Conservation (phyloP, 2,888 invertebrate genomes). For the Linyphia triangularis region DNA sequence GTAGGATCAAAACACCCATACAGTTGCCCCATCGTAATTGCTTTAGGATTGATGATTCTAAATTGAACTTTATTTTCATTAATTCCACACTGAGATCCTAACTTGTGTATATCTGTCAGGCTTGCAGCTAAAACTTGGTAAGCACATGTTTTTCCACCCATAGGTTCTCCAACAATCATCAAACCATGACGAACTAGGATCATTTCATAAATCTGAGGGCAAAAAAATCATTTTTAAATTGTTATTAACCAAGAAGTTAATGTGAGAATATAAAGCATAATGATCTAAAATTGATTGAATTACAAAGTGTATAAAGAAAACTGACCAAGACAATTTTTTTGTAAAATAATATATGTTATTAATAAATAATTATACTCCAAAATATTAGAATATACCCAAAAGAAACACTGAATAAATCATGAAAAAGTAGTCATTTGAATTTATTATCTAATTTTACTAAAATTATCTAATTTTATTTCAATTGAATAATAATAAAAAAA, state of each 20-base stretch:
- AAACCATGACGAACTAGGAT: constrained; percentile 82
- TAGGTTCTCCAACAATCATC: constrained; percentile 82
- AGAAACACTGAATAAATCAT: too few species aligned
- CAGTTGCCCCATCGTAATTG: constrained; percentile 82
- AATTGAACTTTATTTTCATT: constrained; percentile 79
- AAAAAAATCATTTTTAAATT: not conserved
- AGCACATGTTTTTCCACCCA: constrained; percentile 81
- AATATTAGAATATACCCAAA: too few species aligned
- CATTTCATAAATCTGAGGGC: constrained; percentile 85
- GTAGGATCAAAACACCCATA: constrained; percentile 82
- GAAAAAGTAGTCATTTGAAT: too few species aligned
- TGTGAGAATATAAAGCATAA: too few species aligned
- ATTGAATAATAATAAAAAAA: too few species aligned
- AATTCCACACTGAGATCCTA: constrained; percentile 77
- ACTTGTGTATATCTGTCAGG: constrained; percentile 80
- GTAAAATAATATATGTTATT: too few species aligned
- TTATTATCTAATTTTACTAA: too few species aligned
- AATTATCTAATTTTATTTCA: too few species aligned
- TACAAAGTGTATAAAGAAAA: not conserved
- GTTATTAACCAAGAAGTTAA: not conserved
- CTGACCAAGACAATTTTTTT: too few species aligned
- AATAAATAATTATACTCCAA: too few species aligned
- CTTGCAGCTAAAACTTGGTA: constrained; percentile 80
- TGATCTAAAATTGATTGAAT: too few species aligned
- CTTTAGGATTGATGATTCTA: constrained; percentile 82